Conservation (phyloP, 1,140 invertebrate species). For the Globodera ellingtonae region DNA sequence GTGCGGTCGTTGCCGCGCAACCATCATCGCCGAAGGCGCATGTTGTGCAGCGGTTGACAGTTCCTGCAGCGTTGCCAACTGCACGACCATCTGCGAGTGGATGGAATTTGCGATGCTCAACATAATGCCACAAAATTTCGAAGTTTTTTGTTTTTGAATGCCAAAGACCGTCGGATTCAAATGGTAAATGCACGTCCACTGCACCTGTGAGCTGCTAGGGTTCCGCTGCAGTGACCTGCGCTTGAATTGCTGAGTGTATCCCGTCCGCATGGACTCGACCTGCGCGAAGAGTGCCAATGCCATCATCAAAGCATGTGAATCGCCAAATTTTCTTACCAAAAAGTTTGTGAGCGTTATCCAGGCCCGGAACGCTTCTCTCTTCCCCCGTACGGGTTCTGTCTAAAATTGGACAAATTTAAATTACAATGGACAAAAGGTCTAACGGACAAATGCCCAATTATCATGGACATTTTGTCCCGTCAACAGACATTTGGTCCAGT, state of each 20-base stretch:
- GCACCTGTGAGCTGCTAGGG: not conserved
- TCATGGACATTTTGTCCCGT: not conserved
- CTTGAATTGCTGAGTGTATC: slow-evolving; percentile 44
- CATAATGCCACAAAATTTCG: too few relatives aligned
- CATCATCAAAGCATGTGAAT: slow-evolving; percentile 6
- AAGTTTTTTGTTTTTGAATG: too few relatives aligned
- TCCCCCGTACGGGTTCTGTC: slow-evolving; percentile 47
- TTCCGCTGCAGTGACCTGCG: slow-evolving; percentile 36
- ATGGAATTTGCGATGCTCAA: too few relatives aligned
- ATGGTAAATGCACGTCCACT: not conserved
- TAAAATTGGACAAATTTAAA: not conserved
- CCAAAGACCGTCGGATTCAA: not conserved
- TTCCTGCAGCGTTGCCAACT: slow-evolving; percentile 3
- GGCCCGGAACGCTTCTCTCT: slow-evolving; percentile 52
- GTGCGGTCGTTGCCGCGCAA: not conserved
- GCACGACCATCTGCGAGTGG: not conserved
- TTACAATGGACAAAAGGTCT: not conserved
- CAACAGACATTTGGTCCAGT: not conserved
- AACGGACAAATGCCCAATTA: too few relatives aligned
- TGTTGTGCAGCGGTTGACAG: not conserved
- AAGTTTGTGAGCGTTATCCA: slow-evolving; percentile 46
- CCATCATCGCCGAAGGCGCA: not conserved
- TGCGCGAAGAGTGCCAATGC: slow-evolving; percentile 20
- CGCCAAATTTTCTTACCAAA: slow-evolving; percentile 39
- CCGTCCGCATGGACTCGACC: slow-evolving; percentile 52